Evolutionary conservation across 2,888 invertebrate genomes (phyloP).

Genomic region (Enchytraeus crypticus): DNA sequence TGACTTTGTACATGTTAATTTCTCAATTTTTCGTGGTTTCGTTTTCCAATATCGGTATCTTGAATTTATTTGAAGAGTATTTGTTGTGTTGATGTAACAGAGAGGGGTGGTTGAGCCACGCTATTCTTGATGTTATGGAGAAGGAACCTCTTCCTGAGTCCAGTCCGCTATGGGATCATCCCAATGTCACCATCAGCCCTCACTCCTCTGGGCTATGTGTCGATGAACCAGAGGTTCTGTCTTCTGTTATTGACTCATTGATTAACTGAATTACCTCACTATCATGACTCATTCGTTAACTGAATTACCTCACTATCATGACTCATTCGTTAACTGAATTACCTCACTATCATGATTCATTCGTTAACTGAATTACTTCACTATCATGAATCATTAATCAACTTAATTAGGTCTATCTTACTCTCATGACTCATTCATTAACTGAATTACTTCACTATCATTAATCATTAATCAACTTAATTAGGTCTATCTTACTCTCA

Average conservation of each 20-base stretch:
- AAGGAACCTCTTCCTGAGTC: constrained; percentile 53
- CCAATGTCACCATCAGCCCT: constrained; percentile 49
- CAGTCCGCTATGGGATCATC: constrained; percentile 53
- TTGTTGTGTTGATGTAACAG: constrained; percentile 1
- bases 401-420: not conserved
- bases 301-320: no score
- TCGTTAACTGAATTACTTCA: not conserved
- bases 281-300: no score
- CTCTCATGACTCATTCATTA: no score
- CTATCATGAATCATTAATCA: no score
- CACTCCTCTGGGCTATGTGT: constrained; percentile 30
- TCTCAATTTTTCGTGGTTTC: no score
- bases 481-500: not conserved
- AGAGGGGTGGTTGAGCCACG: constrained; percentile 53
- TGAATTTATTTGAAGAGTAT: no score
- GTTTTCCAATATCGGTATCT: no score
- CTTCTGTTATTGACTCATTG: not conserved
- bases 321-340: not conserved
- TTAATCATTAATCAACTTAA: no score
- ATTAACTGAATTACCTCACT: not conserved
- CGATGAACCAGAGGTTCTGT: not conserved
- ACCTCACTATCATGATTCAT: no score
- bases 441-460: not conserved
- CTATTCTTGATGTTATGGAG: constrained; percentile 56
- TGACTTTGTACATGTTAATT: no score